Percentiles rank a stretch among this genome's conserved stretches.
Conservation (phyloP, 2,888 invertebrate genomes). For the Erebia aethiops region DNA sequence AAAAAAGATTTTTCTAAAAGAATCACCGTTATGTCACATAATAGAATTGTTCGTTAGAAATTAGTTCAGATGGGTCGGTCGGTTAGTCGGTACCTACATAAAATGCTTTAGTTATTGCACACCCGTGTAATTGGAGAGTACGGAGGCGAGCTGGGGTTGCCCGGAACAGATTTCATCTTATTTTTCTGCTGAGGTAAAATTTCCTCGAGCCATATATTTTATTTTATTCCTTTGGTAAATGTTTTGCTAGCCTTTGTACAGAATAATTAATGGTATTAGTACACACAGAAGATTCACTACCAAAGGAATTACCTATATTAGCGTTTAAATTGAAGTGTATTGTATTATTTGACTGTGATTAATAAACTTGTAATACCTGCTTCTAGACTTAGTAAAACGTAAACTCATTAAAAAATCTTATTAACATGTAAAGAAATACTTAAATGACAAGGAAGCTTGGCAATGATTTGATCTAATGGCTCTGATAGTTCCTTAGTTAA, state of each 20-base stretch:
- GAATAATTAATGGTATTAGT: background rate
- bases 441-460: no score
- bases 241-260: background rate
- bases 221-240: slow-evolving; percentile 14
- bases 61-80: slow-evolving; percentile 19
- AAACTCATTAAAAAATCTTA: no score
- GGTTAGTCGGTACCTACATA: slow-evolving; percentile 20
- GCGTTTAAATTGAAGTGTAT: no score
- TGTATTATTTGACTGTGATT: no score
- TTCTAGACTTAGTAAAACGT: no score
- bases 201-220: slow-evolving; percentile 24
- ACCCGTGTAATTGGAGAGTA: slow-evolving; percentile 24
- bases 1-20: background rate
- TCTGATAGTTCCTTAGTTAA: no score
- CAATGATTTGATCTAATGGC: no score
- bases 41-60: slow-evolving; percentile 18
- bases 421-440: no score
- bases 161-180: slow-evolving; percentile 24
- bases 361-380: no score
- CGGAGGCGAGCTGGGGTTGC: slow-evolving; percentile 19
- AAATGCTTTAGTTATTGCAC: slow-evolving; percentile 24
- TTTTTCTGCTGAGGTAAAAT: slow-evolving; percentile 22
- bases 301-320: no score
- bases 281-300: background rate
- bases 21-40: background rate